Percentiles rank a stretch among this genome's conserved stretches.
phyloP scores from a whole-genome alignment of 2,113 vertebrate species.

The Diadophis punctatus region DNA sequence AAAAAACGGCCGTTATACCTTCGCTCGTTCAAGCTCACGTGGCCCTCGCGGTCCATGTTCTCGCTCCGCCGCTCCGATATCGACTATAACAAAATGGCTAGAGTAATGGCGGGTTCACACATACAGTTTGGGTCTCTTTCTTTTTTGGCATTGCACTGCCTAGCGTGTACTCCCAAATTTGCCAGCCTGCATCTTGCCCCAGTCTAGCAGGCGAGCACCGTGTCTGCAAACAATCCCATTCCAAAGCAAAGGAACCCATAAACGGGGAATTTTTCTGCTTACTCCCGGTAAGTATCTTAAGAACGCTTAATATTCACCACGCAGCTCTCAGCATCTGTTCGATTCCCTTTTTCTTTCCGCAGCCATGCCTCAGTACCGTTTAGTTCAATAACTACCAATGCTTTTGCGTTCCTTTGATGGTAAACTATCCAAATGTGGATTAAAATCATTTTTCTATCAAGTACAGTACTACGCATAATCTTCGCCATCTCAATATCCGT shows the following conservation, averaged over 20 bases:
- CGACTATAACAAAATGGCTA: neutral
- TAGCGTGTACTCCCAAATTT: neutral
- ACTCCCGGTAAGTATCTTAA: neutral
- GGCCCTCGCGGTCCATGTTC: neutral
- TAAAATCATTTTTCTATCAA: neutral
- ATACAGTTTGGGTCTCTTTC: neutral
- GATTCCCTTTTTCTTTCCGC: neutral
- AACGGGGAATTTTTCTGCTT: neutral
- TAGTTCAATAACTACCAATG: neutral
- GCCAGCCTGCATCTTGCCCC: neutral
- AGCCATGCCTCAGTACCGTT: neutral
- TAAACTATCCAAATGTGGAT: neutral
- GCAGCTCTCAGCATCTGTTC: too few relatives aligned
- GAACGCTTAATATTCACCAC: neutral
- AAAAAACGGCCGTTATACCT: neutral
- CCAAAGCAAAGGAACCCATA: neutral
- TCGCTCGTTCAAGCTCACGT: neutral
- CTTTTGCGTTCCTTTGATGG: neutral
- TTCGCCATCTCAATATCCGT: neutral
- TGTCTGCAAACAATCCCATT: neutral
- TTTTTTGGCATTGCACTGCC: neutral
- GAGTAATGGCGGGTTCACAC: neutral
- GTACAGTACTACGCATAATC: neutral
- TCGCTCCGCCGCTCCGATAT: neutral
- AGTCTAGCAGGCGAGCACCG: neutral